Conservation (phyloP, 2,113 vertebrate genomes). For the Mesoclemmys tuberculata region DNA sequence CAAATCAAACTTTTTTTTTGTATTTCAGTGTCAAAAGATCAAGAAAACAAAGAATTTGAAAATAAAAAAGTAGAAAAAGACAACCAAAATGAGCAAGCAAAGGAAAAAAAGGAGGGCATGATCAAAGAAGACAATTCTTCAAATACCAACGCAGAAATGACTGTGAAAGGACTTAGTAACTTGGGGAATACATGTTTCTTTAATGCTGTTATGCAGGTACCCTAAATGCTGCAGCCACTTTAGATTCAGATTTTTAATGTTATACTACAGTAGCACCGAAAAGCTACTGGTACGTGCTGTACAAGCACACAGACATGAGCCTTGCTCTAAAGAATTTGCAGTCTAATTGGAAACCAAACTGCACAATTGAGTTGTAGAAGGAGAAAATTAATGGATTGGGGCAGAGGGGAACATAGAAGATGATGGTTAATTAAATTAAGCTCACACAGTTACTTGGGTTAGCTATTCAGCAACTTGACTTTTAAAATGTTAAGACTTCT, state of each 20-base stretch:
- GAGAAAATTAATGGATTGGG: background rate
- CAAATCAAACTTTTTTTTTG: background rate
- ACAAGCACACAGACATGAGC: background rate
- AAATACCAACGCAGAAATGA: conserved; percentile 61
- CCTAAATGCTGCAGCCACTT: background rate
- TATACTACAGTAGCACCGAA: background rate
- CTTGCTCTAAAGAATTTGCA: background rate
- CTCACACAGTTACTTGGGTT: background rate
- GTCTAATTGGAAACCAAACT: background rate
- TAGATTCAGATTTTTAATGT: background rate
- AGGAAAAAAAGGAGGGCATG: conserved; percentile 71
- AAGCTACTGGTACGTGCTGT: background rate
- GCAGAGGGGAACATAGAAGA: background rate
- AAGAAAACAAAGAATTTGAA: conserved; percentile 74
- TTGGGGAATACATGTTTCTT: conserved; percentile 98
- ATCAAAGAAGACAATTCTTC: conserved; percentile 70
- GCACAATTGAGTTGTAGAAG: background rate
- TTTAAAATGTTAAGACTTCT: background rate
- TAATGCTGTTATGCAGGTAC: conserved; percentile 96
- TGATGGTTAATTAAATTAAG: too few species aligned
- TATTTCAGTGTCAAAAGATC: conserved; percentile 62
- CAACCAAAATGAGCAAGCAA: conserved; percentile 79
- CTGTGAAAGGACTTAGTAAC: conserved; percentile 94
- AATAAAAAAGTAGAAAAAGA: conserved; percentile 82
- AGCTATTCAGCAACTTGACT: background rate